Evolutionary conservation across 2,888 invertebrate genomes (phyloP).

Genomic region (Mythimna lalbum): DNA sequence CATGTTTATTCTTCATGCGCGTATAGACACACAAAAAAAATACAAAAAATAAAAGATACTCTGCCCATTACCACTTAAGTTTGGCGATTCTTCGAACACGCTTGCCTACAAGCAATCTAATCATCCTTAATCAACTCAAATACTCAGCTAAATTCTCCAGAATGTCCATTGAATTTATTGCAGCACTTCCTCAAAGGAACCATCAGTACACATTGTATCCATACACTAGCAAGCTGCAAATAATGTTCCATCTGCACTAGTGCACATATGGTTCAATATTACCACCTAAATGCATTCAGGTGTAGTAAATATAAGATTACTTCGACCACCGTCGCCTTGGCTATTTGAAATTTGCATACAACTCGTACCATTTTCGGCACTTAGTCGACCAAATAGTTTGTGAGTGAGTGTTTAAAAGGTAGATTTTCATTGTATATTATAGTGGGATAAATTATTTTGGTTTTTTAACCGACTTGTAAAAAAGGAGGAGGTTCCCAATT

Average conservation of each 20-base stretch:
- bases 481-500: too few relatives aligned
- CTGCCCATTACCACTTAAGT: too few relatives aligned
- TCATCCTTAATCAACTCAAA: not conserved
- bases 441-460: too few relatives aligned
- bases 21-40: too few relatives aligned
- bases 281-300: constrained; percentile 47
- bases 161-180: not conserved
- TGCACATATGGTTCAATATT: constrained; percentile 17
- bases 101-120: too few relatives aligned
- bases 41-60: too few relatives aligned
- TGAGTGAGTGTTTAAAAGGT: not conserved
- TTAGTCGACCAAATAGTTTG: constrained; percentile 12
- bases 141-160: not conserved
- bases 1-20: too few relatives aligned
- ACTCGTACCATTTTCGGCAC: constrained; percentile 10
- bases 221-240: not conserved
- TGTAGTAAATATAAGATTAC: constrained; percentile 51
- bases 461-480: too few relatives aligned
- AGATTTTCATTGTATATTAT: not conserved
- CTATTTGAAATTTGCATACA: constrained; percentile 27
- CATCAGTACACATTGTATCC: not conserved
- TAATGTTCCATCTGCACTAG: not conserved
- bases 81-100: too few relatives aligned
- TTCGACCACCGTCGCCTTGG: not conserved
- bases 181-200: not conserved